Evolutionary conservation across 2,113 vertebrate species (phyloP).

Genomic region (Gymnarchus niloticus): DNA sequence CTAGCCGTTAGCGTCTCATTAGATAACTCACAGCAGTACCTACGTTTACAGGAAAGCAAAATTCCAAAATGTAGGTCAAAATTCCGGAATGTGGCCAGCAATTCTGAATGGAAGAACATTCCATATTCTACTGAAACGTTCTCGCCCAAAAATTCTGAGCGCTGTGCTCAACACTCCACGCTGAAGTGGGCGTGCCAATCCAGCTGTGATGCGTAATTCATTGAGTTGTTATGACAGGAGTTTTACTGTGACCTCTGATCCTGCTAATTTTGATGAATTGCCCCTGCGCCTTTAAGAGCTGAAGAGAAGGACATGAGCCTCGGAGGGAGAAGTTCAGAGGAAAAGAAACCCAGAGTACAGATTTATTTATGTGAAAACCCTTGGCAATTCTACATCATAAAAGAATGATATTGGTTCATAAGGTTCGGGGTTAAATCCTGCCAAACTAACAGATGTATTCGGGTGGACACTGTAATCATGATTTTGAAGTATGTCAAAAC

Average conservation of each 20-base stretch:
- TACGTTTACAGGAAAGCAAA: too few species aligned
- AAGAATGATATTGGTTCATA: not conserved
- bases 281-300: not conserved
- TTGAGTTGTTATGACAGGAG: not conserved
- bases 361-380: not conserved
- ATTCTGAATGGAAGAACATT: too few species aligned
- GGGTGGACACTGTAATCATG: not conserved
- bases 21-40: too few species aligned
- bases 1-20: too few species aligned
- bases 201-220: not conserved
- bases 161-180: not conserved
- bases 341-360: not conserved
- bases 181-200: not conserved
- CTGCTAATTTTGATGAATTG: not conserved
- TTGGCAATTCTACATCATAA: not conserved
- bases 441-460: conserved; percentile 1
- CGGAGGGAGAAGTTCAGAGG: not conserved
- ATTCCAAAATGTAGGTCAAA: not conserved
- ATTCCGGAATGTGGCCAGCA: not conserved
- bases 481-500: not conserved
- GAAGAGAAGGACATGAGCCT: not conserved
- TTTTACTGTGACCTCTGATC: not conserved
- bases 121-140: not conserved
- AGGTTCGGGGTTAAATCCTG: not conserved
- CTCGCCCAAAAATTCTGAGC: not conserved